phyloP scores from a whole-genome alignment of 2,113 vertebrate species.

The Speoplatyrhinus poulsoni region DNA sequence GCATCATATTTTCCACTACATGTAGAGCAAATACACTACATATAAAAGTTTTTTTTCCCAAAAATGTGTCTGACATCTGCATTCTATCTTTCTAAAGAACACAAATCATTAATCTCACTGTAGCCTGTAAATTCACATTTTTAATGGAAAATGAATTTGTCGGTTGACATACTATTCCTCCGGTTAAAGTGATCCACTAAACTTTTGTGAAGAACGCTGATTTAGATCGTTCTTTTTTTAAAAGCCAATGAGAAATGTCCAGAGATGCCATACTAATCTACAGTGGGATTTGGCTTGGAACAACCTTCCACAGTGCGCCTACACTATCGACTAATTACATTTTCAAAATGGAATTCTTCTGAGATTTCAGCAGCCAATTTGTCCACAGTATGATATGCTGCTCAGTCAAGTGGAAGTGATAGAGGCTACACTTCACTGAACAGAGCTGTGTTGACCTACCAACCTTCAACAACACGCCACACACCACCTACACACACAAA shows the following conservation, averaged over 20 bases:
- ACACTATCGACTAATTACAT: constrained; percentile 70
- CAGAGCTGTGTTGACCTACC: constrained; percentile 55
- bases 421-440: constrained; percentile 62
- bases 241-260: constrained; percentile 61
- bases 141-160: too few species aligned
- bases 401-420: constrained; percentile 62
- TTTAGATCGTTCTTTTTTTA: constrained; percentile 47
- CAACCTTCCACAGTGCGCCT: constrained; percentile 59
- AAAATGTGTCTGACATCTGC: too few species aligned
- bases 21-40: constrained; percentile 12
- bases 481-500: constrained; percentile 15
- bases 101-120: too few species aligned
- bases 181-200: too few species aligned
- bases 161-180: too few species aligned
- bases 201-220: background rate
- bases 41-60: too few species aligned
- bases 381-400: constrained; percentile 48
- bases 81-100: too few species aligned
- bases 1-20: background rate
- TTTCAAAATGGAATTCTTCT: constrained; percentile 64
- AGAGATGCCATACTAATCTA: constrained; percentile 60
- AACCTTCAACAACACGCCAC: constrained; percentile 19
- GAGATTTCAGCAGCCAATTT: constrained; percentile 61
- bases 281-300: constrained; percentile 63
- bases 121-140: too few species aligned